Conservation (phyloP, 2,888 invertebrate species). For the Tupiocoris notatus region DNA sequence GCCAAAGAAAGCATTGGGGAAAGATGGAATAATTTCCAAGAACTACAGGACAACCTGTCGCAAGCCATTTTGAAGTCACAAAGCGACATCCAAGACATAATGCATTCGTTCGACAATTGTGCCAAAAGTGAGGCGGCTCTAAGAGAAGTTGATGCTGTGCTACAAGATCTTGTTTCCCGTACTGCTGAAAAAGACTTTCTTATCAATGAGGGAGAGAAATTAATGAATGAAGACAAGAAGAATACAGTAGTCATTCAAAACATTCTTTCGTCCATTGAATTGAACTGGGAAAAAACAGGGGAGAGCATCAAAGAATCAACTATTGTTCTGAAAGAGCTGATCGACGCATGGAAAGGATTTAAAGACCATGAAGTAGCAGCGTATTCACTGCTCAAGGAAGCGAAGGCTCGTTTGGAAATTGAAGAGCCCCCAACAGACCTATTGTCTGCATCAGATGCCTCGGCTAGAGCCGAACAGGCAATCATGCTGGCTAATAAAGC, state of each 20-base stretch:
- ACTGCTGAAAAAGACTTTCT: constrained; percentile 56
- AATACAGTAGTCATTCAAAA: constrained; percentile 79
- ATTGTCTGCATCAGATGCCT: constrained; percentile 61
- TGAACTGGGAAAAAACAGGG: constrained; percentile 76
- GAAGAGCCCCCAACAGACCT: constrained; percentile 68
- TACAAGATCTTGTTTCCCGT: constrained; percentile 57
- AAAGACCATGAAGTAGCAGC: constrained; percentile 70
- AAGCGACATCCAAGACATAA: constrained; percentile 48
- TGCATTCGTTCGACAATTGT: constrained; percentile 47
- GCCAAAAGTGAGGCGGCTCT: constrained; percentile 55
- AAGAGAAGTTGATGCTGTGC: constrained; percentile 58
- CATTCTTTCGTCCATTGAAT: constrained; percentile 72
- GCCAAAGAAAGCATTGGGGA: constrained; percentile 59
- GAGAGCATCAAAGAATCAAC: constrained; percentile 59
- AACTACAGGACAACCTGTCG: constrained; percentile 68
- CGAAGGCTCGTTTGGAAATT: constrained; percentile 58
- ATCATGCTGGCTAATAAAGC: constrained; percentile 62
- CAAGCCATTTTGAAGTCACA: constrained; percentile 56
- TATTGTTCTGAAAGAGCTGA: constrained; percentile 64
- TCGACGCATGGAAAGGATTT: constrained; percentile 72
- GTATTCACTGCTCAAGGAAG: constrained; percentile 67
- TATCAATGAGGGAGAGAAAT: constrained; percentile 73
- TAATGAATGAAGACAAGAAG: constrained; percentile 79
- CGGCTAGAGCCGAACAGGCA: constrained; percentile 71
- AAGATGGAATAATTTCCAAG: constrained; percentile 75